Evolutionary conservation across 2,797 vertebrate genomes (phyloP).

Genomic region (Bradypodion pumilum): DNA sequence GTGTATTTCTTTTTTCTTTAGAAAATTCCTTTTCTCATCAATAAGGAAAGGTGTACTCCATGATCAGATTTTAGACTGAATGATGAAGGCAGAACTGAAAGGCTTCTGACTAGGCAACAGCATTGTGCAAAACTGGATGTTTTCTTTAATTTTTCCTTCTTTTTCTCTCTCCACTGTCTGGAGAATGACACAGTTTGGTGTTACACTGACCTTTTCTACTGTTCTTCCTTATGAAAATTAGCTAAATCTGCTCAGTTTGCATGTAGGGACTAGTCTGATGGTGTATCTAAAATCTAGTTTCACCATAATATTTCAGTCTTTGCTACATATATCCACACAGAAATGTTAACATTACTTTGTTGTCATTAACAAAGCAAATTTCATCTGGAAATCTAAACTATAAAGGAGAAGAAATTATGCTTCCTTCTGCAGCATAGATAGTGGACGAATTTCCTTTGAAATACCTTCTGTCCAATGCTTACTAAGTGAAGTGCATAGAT

Average conservation of each 20-base stretch:
- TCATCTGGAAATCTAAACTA: constrained; percentile 58
- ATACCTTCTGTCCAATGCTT: constrained; percentile 53
- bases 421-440: constrained; percentile 56
- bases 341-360: constrained; percentile 52
- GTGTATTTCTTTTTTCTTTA: no score
- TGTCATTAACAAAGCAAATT: constrained; percentile 56
- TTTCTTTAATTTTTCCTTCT: no score
- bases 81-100: no score
- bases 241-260: neutral
- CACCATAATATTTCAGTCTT: constrained; percentile 50
- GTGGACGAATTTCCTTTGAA: constrained; percentile 55
- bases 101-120: no score
- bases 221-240: no score
- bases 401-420: constrained; percentile 38
- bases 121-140: no score
- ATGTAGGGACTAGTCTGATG: constrained; percentile 28
- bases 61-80: no score
- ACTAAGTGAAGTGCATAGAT: constrained; percentile 46
- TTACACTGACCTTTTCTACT: no score
- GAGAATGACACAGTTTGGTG: no score
- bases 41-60: no score
- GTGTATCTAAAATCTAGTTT: constrained; percentile 40
- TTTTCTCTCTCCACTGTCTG: no score
- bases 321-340: constrained; percentile 7
- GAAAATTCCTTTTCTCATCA: no score